Evolutionary conservation across 2,113 vertebrate species (phyloP).

Genomic region (Gadus chalcogrammus): DNA sequence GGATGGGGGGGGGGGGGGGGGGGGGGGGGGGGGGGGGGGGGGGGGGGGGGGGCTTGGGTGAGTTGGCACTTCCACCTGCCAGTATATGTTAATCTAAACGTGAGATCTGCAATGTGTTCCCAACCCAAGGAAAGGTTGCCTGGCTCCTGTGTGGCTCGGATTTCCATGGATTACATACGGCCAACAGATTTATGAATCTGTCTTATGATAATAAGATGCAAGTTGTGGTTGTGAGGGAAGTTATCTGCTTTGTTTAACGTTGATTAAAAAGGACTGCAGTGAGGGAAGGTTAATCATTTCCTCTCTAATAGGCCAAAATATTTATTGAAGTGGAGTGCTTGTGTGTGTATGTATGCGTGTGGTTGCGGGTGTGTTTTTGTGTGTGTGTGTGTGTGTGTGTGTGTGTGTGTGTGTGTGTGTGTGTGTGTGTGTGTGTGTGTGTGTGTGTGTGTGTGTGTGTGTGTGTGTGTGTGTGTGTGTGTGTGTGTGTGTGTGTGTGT

Average conservation of each 20-base stretch:
- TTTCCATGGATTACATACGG: no score
- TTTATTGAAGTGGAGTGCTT: neutral
- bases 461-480: neutral
- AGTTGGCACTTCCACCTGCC: no score
- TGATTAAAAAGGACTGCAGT: neutral
- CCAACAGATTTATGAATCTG: no score
- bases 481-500: neutral
- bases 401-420: neutral
- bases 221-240: no score
- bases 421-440: neutral
- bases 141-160: no score
- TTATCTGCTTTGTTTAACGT: neutral
- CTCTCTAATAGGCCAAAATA: neutral
- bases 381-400: slow-evolving; percentile 4
- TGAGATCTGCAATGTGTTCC: no score
- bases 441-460: neutral
- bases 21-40: no score
- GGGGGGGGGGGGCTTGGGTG: no score
- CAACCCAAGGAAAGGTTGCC: no score
- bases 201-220: no score
- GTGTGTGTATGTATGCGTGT: neutral
- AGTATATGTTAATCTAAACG: no score
- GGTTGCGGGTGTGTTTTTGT: neutral
- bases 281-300: neutral
- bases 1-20: no score